These are phyloP conservation scores for Boulengerochromis microlepis DNA, from an alignment of 2,113 vertebrate genomes.

Conservation along the genomic window DNA sequence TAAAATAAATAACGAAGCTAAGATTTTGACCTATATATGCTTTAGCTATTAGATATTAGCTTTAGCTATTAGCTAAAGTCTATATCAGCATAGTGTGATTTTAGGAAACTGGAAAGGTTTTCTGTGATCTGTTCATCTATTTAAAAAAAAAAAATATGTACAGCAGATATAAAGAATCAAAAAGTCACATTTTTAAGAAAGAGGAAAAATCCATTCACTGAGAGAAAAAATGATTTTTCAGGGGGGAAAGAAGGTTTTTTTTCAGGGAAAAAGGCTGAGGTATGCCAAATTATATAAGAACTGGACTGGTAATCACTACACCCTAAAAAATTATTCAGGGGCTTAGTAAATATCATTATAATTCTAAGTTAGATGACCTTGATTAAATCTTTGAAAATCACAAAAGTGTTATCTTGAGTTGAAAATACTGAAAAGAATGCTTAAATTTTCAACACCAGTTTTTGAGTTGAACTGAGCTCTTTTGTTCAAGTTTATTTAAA, in stretches of 20 bases:
- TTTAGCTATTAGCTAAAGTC: neutral
- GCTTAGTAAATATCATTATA: too few species aligned
- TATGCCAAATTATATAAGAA: neutral
- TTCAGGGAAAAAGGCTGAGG: neutral
- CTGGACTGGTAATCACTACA: neutral
- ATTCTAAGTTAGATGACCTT: too few species aligned
- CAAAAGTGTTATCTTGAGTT: too few species aligned
- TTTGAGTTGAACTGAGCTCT: too few species aligned
- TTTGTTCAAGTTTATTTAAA: too few species aligned
- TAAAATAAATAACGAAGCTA: neutral
- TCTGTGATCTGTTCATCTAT: neutral
- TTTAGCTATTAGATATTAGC: neutral
- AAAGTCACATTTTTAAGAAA: neutral
- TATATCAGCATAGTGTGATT: neutral
- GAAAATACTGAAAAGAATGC: too few species aligned
- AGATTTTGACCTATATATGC: neutral
- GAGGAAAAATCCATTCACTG: neutral
- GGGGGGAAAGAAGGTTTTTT: accelerated
- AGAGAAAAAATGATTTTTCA: accelerated
- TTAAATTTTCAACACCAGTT: too few species aligned
- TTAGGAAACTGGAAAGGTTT: neutral
- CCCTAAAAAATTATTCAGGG: too few species aligned
- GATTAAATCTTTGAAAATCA: too few species aligned
- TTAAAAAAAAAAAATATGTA: accelerated
- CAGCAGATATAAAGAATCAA: neutral